Evolutionary conservation across 92 coral and sea anemone species (phyloP).

Genomic region (Chrysogorgia sp.): DNA sequence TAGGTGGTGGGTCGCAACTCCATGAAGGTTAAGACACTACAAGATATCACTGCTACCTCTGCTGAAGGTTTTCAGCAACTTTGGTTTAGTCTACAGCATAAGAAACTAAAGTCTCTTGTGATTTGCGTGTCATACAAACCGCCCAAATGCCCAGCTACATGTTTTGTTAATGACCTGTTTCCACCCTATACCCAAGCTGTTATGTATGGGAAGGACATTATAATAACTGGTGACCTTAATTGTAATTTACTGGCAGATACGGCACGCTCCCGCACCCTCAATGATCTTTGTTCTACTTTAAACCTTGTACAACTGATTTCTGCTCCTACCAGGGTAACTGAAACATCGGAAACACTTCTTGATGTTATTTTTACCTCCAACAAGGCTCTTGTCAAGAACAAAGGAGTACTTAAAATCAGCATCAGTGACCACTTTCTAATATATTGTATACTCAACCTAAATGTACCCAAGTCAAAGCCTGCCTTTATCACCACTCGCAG

Average conservation of each 20-base stretch:
- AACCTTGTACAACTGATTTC: conserved; percentile 57
- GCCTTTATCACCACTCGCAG: conserved; percentile 47
- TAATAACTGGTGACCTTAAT: conserved; percentile 51
- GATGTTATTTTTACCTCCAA: conserved; percentile 34
- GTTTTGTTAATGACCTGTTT: conserved; percentile 26
- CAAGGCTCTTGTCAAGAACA: neutral
- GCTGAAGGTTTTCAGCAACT: conserved; percentile 50
- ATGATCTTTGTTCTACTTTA: conserved; percentile 20
- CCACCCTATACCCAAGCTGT: conserved; percentile 34
- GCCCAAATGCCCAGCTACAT: conserved; percentile 21
- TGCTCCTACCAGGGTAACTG: conserved; percentile 38
- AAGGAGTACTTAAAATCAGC: conserved; percentile 16
- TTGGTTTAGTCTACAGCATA: conserved; percentile 46
- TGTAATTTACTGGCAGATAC: conserved; percentile 35
- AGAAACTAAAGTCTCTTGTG: conserved; percentile 40
- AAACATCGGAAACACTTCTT: neutral
- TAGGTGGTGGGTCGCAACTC: conserved; percentile 31
- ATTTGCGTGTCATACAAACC: conserved; percentile 49
- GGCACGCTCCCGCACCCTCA: neutral
- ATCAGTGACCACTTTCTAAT: conserved; percentile 63
- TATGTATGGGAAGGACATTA: conserved; percentile 43
- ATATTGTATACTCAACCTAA: conserved; percentile 38
- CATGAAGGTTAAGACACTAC: conserved; percentile 41
- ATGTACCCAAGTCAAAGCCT: conserved; percentile 35
- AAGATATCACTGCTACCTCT: conserved; percentile 28